Evolutionary conservation across 2,797 vertebrate genomes (phyloP).

Genomic region (Aphelocoma californica): DNA sequence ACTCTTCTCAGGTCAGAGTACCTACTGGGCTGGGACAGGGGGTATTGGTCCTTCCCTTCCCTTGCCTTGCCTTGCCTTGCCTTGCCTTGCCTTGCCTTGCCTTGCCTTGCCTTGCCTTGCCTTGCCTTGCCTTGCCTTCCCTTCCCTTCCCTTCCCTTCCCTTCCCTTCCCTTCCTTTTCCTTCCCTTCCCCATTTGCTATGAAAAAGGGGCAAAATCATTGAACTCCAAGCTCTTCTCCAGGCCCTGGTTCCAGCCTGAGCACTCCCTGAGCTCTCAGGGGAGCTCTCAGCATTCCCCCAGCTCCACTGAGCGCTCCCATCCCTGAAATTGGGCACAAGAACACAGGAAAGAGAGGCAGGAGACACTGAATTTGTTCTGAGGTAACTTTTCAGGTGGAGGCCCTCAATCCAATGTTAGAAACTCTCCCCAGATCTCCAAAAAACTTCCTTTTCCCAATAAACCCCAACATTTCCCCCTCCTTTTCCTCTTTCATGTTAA

Average conservation of each 20-base stretch:
- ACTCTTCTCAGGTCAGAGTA: neutral
- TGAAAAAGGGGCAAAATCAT: neutral
- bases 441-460: neutral
- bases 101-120: neutral
- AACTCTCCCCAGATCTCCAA: neutral
- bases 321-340: neutral
- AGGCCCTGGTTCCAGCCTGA: neutral
- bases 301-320: neutral
- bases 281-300: neutral
- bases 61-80: neutral
- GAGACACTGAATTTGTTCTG: neutral
- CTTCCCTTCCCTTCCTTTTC: too few relatives aligned
- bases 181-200: neutral
- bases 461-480: accelerated
- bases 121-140: too few relatives aligned
- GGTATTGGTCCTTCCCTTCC: neutral
- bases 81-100: neutral
- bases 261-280: too few relatives aligned
- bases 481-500: neutral
- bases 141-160: neutral
- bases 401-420: neutral
- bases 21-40: too few relatives aligned
- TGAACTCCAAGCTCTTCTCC: neutral
- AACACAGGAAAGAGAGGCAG: neutral
- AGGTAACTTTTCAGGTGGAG: neutral